Evolutionary conservation across 2,113 vertebrate species (phyloP), one percentile per base, ranked within the genome.

Genomic region (Terrapene triunguis): DNA sequence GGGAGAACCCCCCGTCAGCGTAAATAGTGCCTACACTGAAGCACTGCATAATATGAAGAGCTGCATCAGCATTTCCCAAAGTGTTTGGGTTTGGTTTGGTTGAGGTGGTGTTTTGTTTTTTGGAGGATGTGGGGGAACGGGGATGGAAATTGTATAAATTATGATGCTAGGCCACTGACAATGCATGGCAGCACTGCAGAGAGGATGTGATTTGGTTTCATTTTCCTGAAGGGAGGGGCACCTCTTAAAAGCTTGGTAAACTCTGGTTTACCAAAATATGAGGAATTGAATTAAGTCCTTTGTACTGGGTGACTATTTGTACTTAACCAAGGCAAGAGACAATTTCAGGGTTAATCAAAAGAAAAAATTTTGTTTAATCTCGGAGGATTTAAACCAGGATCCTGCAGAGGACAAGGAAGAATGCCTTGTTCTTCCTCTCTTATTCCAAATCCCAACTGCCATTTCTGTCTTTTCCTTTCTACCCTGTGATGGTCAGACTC

Each of bases 221-320:
- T 69, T 69, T 96, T 92, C 50, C 19, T 84, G 80, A 89, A 92
- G 79, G 50, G 13, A 55, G 1, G 78, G 83, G 82, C 24, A 76
- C 32, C 53, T 92, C 87, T 50, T 54, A 90, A 76, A 83, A 87
- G 88, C 62, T 89, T 57, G 27, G 44, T 25, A 47, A 27, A 29
- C 24, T 6, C 44, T 48, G 14, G 25, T 51, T 87, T 14, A 1
- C 6, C 95, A 54, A 9, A 79, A 51, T 25, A 54, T 87, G 47
- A 90, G 32, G 50, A 95, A 81, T 59, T 2, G 78, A 97, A 94
- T 87, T 8, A 85, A 85, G 50, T 83, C 25, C 57, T 87, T 92
- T 95, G 25, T 81, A 21, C 72, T 12, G 50, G 25, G 62, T 69
- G 35, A n/a, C 42, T 65, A 82, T 91, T 80, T 82, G 69, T 27